These are phyloP conservation scores for Amazona vittata DNA, from an alignment of 2,113 vertebrate species.

Conservation along the genomic window DNA sequence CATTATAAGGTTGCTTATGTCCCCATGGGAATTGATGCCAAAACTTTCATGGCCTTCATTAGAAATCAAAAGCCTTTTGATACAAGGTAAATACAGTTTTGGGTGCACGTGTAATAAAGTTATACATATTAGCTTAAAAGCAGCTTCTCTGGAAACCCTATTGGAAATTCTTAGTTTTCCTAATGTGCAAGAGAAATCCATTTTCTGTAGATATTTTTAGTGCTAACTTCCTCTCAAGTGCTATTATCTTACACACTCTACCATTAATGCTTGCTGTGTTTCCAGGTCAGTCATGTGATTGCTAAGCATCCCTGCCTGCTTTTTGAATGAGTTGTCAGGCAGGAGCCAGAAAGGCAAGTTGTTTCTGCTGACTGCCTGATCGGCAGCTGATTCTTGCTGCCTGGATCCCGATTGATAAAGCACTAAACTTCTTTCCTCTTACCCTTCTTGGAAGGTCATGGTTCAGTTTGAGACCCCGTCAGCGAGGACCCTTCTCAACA, in stretches of 20 bases:
- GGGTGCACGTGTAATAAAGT: neutral
- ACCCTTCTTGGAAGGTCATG: neutral
- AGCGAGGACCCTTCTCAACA: conserved; percentile 10
- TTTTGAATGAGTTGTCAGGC: conserved; percentile 35
- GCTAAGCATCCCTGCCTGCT: conserved; percentile 58
- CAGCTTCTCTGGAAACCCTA: conserved; percentile 47
- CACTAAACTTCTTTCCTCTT: neutral
- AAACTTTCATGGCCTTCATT: neutral
- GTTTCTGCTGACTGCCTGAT: neutral
- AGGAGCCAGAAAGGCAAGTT: conserved; percentile 28
- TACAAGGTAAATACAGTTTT: neutral
- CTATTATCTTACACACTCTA: conserved; percentile 62
- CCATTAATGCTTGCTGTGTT: conserved; percentile 66
- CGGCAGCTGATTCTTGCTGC: neutral
- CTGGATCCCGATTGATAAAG: neutral
- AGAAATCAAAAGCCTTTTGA: neutral
- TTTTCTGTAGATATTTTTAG: conserved; percentile 77
- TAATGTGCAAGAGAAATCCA: conserved; percentile 67
- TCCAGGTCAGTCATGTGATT: conserved; percentile 69
- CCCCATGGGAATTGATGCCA: neutral
- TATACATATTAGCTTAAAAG: conserved; percentile 34
- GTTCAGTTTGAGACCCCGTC: neutral
- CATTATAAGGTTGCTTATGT: neutral
- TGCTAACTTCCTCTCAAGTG: conserved; percentile 43
- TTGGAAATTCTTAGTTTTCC: conserved; percentile 65